Percentiles rank a stretch among this genome's conserved stretches.
These are phyloP conservation scores for Lumbricus terrestris DNA, from an alignment of 2,888 invertebrate genomes.

Conservation along the genomic window DNA sequence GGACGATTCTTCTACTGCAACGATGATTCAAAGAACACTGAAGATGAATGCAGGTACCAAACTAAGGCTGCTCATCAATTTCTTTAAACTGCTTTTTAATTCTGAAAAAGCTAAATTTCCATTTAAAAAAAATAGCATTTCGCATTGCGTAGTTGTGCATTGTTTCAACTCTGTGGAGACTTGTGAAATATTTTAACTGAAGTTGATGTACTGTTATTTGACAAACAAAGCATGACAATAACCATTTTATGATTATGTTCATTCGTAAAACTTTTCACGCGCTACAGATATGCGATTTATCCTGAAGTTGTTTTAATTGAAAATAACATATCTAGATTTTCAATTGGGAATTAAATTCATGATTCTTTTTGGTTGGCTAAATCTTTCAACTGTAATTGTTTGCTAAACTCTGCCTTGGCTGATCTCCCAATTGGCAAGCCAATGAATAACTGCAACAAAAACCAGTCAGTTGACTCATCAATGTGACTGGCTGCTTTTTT, in stretches of 20 bases:
- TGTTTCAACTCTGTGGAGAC: background rate
- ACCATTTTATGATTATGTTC: no score
- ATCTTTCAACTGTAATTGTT: background rate
- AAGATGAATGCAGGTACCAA: constrained; percentile 86
- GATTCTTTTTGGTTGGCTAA: background rate
- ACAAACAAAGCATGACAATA: no score
- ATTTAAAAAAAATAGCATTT: no score
- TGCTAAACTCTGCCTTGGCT: no score
- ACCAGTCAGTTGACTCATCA: no score
- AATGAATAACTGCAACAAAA: no score
- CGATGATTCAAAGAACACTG: constrained; percentile 93
- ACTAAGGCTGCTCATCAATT: background rate
- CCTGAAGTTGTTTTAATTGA: background rate
- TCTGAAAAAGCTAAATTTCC: no score
- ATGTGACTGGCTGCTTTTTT: no score
- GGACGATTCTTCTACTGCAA: constrained; percentile 99
- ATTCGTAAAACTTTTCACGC: no score
- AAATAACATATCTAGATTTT: background rate
- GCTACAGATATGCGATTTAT: no score
- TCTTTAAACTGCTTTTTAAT: background rate
- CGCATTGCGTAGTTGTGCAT: background rate
- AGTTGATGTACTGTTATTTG: background rate
- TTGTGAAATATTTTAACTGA: background rate
- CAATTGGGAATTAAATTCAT: background rate
- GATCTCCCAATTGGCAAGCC: no score